Base-by-base conservation (phyloP, 2,888 invertebrate genomes). In the Dasysyrphus tricinctus region DNA sequence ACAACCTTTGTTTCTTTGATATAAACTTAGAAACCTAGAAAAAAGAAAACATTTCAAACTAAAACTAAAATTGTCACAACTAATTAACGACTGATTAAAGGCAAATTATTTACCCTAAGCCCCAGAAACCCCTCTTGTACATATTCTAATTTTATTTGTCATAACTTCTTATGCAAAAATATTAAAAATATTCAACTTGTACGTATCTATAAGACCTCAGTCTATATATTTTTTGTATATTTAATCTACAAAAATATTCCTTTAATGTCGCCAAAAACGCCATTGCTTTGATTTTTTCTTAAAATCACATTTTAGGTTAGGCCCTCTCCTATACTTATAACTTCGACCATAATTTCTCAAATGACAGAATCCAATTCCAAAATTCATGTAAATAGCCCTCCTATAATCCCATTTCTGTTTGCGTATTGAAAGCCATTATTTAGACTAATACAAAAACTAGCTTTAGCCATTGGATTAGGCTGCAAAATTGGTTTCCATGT, bases 381-480 rank as follows among this genome's bases (percentile, higher is more conserved):
- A 74, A 82, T 86, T 72, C 70, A 86, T 86, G 86, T 86, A 86
- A 86, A 86, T 86, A 78, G 82, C 72, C 72, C 72, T 19, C 63
- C 49, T 29, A 37, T 82, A 86, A 81, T 81, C 86, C 81, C 51
- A 74, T 69, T 75, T 75, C 78, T 65, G 51, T 75, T 79, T 78
- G 51, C 19, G 70, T 78, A 86, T 82, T 57, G 78, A 78, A 59
- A 49, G 78, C 70, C 78, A 86, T 86, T 86, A 86, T 69, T 82
- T 80, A 69, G 70, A 70, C 67, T 69, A 75, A 83, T 77, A 77
- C 85, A 56, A 57, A 67, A 54, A 61, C 80, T 69, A 29, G 63
- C 86, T 67, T 78, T 82, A 82, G 82, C 86, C 82, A 67, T 75
- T 73, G 86, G 86, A 86, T 86, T 86, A 86, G 78, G 70, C 37